A percentile compares a stretch with the other conserved stretches of the same genome.
Evolutionary conservation across 2,797 vertebrate species (phyloP).

Genomic region (Sternotherus odoratus): DNA sequence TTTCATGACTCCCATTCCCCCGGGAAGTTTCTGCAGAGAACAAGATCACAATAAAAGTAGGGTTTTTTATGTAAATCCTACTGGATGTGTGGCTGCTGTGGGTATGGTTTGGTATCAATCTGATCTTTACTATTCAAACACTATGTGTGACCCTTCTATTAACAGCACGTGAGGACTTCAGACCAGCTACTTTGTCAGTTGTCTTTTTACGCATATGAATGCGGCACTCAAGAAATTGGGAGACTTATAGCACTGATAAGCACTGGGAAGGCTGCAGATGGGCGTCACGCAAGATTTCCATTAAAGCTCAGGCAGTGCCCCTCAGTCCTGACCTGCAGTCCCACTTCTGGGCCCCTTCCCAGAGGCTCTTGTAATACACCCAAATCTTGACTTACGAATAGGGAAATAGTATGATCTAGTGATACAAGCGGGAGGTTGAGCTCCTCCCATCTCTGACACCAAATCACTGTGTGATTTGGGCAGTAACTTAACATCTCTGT

Average conservation of each 20-base stretch:
- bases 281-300: background rate
- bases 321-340: background rate
- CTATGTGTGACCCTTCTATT: background rate
- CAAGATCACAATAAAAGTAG: background rate
- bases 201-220: background rate
- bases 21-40: background rate
- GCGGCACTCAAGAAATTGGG: background rate
- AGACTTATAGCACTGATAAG: background rate
- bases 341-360: background rate
- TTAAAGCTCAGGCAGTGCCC: background rate
- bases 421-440: background rate
- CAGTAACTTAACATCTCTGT: background rate
- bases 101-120: background rate
- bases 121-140: background rate
- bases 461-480: background rate
- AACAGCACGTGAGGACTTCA: background rate
- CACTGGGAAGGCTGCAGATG: accelerated
- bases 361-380: background rate
- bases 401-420: background rate
- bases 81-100: background rate
- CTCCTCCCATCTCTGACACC: background rate
- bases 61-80: background rate
- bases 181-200: background rate
- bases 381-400: too few relatives aligned
- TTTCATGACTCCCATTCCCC: background rate